phyloP scores from a whole-genome alignment of 2,888 invertebrate species.

The Aphodius granarius region DNA sequence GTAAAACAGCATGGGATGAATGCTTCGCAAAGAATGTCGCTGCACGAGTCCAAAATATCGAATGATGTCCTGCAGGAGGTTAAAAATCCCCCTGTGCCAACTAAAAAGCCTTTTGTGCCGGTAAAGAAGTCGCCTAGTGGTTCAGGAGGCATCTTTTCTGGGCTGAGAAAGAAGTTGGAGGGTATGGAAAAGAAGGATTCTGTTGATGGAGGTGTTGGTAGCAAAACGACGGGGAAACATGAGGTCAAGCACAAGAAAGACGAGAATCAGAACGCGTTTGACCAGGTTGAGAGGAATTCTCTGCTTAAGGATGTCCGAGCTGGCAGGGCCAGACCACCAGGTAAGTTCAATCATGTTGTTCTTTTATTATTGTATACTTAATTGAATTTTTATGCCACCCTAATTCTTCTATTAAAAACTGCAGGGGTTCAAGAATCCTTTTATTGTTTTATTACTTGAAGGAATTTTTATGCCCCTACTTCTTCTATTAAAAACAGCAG shows the following conservation, averaged over 20 bases:
- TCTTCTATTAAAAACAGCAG: too few relatives aligned
- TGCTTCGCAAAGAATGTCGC: constrained; percentile 59
- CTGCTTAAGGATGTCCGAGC: constrained; percentile 69
- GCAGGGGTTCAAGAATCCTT: too few relatives aligned
- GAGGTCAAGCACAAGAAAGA: constrained; percentile 35
- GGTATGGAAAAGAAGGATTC: constrained; percentile 43
- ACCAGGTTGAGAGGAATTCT: constrained; percentile 67
- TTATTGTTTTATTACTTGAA: too few relatives aligned
- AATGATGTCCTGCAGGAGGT: constrained; percentile 39
- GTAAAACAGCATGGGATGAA: constrained; percentile 47
- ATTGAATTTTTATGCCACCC: neutral
- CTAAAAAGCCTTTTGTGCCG: constrained; percentile 67
- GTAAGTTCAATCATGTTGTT: constrained; percentile 37
- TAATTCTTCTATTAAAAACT: too few relatives aligned
- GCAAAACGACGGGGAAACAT: constrained; percentile 44
- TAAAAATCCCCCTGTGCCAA: constrained; percentile 57
- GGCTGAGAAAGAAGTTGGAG: constrained; percentile 49
- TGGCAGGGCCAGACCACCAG: constrained; percentile 67
- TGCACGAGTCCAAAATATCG: constrained; percentile 47
- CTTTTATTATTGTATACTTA: neutral
- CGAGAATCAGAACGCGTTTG: constrained; percentile 58
- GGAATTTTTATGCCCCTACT: too few relatives aligned
- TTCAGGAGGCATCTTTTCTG: constrained; percentile 58
- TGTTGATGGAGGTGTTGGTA: constrained; percentile 56
- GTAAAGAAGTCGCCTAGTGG: constrained; percentile 68